Percentiles rank a stretch among this genome's conserved stretches.
phyloP scores from a whole-genome alignment of 2,797 vertebrate species.

The Enteromius anoplus region DNA sequence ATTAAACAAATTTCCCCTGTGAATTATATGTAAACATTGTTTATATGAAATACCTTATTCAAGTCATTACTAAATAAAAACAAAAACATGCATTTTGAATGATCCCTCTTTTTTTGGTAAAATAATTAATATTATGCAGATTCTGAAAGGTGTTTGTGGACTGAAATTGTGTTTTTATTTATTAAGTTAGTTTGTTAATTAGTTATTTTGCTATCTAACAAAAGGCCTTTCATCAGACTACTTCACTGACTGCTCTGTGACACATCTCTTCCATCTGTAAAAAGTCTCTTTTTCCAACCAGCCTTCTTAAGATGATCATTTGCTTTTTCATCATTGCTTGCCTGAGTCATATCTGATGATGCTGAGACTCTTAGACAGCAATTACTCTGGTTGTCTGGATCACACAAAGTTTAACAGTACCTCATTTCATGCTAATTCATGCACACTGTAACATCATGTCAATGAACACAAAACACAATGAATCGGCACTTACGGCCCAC shows the following conservation, averaged over 20 bases:
- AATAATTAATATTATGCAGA: too few relatives aligned
- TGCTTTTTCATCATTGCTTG: neutral
- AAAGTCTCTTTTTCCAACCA: neutral
- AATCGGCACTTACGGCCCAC: constrained; percentile 43
- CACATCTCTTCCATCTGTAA: neutral
- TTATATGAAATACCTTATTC: too few relatives aligned
- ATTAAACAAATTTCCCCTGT: too few relatives aligned
- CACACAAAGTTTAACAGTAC: constrained; percentile 30
- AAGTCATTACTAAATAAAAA: too few relatives aligned
- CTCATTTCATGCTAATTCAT: constrained; percentile 47
- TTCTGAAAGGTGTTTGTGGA: neutral
- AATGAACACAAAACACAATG: constrained; percentile 36
- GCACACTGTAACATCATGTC: constrained; percentile 44
- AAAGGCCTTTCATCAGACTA: neutral
- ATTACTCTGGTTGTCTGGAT: constrained; percentile 39
- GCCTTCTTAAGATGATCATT: neutral
- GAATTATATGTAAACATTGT: too few relatives aligned
- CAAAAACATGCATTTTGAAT: too few relatives aligned
- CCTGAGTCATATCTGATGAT: constrained; percentile 31
- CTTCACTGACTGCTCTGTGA: neutral
- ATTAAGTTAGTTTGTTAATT: too few relatives aligned
- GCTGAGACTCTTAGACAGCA: neutral
- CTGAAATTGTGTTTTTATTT: too few relatives aligned
- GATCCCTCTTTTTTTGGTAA: too few relatives aligned
- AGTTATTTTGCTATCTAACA: neutral